Evolutionary conservation across 2,888 invertebrate species (phyloP).

Genomic region (Ophioninae sp.): DNA sequence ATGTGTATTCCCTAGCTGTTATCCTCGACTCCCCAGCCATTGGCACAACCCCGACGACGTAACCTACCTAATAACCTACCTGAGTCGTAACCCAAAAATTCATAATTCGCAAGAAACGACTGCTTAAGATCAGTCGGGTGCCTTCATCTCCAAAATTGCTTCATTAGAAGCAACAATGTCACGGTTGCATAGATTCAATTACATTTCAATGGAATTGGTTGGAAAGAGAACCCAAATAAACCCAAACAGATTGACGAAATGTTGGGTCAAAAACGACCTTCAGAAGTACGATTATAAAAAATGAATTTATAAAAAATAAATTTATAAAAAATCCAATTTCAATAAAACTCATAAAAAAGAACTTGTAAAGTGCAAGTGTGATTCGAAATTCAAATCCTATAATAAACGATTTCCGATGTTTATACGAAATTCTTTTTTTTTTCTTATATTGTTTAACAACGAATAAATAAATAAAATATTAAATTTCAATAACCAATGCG

Average conservation of each 20-base stretch:
- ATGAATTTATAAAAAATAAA: too few species aligned
- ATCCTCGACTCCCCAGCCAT: slow-evolving; percentile 21
- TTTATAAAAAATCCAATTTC: too few species aligned
- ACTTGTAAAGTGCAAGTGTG: too few species aligned
- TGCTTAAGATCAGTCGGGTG: slow-evolving; percentile 17
- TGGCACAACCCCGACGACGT: slow-evolving; percentile 14
- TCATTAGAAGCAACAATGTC: slow-evolving; percentile 10
- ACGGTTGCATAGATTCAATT: neutral
- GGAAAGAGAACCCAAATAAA: too few species aligned
- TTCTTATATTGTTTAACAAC: too few species aligned
- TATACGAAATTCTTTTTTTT: too few species aligned
- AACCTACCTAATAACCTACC: slow-evolving; percentile 29
- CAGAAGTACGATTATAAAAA: too few species aligned
- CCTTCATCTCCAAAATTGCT: slow-evolving; percentile 19
- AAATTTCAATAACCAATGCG: too few species aligned
- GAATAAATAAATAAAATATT: too few species aligned
- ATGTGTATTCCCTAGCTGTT: slow-evolving; percentile 19
- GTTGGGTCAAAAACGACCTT: neutral
- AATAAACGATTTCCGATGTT: too few species aligned
- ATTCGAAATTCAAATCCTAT: too few species aligned
- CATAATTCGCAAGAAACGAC: slow-evolving; percentile 24
- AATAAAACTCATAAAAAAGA: too few species aligned
- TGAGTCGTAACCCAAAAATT: slow-evolving; percentile 36
- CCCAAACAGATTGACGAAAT: neutral
- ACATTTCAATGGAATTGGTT: neutral